A percentile compares a stretch with the other conserved stretches of the same genome.
Conservation (phyloP, 2,797 vertebrate species). For the Bradypodion ventrale region DNA sequence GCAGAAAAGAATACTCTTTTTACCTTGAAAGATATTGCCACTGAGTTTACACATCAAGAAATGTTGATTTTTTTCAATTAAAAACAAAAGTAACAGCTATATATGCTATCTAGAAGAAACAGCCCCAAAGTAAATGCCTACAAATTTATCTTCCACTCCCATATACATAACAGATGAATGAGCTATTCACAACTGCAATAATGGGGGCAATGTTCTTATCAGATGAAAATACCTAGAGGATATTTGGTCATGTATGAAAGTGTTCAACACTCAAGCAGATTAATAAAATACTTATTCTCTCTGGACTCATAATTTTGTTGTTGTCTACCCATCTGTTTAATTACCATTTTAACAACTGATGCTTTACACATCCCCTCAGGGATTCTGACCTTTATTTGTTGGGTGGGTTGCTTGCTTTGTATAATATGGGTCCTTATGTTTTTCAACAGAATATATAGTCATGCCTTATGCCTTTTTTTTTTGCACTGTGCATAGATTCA, state of each 20-base stretch:
- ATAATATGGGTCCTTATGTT: not conserved
- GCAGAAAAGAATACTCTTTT: not conserved
- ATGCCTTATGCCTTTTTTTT: not conserved
- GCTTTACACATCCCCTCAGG: not conserved
- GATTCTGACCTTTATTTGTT: no score
- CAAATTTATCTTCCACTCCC: not conserved
- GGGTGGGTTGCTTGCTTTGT: not conserved
- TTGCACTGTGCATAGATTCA: not conserved
- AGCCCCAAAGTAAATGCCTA: not conserved
- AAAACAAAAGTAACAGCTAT: not conserved
- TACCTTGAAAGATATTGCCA: no score
- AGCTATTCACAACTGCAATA: not conserved
- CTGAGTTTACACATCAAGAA: no score
- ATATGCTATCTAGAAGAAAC: not conserved
- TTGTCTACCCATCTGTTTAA: constrained; percentile 8
- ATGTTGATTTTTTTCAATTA: not conserved
- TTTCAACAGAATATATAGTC: not conserved
- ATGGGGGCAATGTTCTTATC: not conserved
- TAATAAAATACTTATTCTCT: not conserved
- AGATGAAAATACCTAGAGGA: constrained; percentile 5
- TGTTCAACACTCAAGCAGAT: not conserved
- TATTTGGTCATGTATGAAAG: constrained; percentile 1
- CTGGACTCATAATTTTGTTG: not conserved
- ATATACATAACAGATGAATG: not conserved
- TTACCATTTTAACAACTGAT: not conserved